A percentile compares a stretch with the other conserved stretches of the same genome.
phyloP scores from a whole-genome alignment of 2,888 invertebrate species.

The Gasteruption jaculator region DNA sequence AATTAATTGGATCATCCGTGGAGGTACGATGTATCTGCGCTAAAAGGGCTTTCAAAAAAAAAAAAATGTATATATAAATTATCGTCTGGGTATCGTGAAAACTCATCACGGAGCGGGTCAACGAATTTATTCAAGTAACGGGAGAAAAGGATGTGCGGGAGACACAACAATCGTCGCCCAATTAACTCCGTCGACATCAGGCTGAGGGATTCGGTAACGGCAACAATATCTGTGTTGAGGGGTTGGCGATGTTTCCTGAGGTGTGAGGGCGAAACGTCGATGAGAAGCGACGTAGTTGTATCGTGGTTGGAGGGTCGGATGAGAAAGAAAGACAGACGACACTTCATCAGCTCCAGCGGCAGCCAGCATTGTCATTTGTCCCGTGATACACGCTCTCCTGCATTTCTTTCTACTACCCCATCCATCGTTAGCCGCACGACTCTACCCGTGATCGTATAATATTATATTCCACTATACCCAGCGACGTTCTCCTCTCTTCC shows the following conservation, averaged over 20 bases:
- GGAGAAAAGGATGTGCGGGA: too few species aligned
- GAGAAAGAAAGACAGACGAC: slow-evolving; percentile 36
- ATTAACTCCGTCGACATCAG: slow-evolving; percentile 41
- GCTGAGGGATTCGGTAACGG: slow-evolving; percentile 38
- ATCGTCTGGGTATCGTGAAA: too few species aligned
- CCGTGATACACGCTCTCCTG: slow-evolving; percentile 29
- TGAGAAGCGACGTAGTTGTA: slow-evolving; percentile 24
- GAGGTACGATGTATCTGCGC: too few species aligned
- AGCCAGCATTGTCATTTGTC: slow-evolving; percentile 45
- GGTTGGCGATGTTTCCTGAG: slow-evolving; percentile 28
- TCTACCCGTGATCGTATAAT: slow-evolving; percentile 27
- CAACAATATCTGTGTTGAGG: slow-evolving; percentile 35
- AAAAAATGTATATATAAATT: too few species aligned
- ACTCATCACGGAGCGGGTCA: too few species aligned
- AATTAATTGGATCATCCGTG: too few species aligned
- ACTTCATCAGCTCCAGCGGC: slow-evolving; percentile 45
- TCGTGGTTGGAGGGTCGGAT: slow-evolving; percentile 23
- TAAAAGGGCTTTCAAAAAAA: too few species aligned
- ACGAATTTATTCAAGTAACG: too few species aligned
- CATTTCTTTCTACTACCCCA: slow-evolving; percentile 16
- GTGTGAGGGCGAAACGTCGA: slow-evolving; percentile 32
- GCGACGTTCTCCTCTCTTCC: too few species aligned
- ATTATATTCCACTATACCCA: slow-evolving; percentile 24
- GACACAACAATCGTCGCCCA: slow-evolving; percentile 40
- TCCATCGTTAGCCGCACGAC: slow-evolving; percentile 33